Percentiles rank a stretch among this genome's conserved stretches.
Evolutionary conservation across 2,888 invertebrate species (phyloP).

Genomic region (Apamea crenata): DNA sequence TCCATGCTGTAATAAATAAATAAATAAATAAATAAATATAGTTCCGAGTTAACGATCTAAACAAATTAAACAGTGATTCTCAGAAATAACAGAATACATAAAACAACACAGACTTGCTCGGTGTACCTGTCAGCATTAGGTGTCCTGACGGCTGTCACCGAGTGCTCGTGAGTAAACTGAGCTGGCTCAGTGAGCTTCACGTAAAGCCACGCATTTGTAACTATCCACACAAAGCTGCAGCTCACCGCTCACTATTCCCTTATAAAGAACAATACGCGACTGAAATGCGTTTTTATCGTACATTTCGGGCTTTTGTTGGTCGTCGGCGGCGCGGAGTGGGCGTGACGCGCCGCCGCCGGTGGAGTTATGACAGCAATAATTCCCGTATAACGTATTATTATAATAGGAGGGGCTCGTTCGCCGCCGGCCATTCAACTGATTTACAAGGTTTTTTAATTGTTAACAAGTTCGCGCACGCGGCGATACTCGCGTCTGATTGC

Average conservation of each 20-base stretch:
- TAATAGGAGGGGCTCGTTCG: constrained; percentile 50
- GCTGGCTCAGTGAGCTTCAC: neutral
- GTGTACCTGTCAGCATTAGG: neutral
- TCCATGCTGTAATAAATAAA: too few species aligned
- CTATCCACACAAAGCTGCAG: constrained; percentile 11
- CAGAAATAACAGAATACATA: neutral
- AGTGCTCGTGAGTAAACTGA: neutral
- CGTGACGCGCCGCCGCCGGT: constrained; percentile 55
- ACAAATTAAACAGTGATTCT: neutral
- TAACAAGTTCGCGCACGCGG: constrained; percentile 35
- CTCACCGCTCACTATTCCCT: neutral
- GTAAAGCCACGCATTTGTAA: constrained; percentile 15
- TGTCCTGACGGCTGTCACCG: neutral
- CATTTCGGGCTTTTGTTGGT: constrained; percentile 39
- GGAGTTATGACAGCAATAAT: constrained; percentile 72
- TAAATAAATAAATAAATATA: too few species aligned
- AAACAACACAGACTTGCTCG: neutral
- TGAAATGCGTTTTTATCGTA: constrained; percentile 40
- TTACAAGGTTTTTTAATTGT: constrained; percentile 70
- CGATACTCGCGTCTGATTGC: neutral
- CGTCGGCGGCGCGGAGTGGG: constrained; percentile 42
- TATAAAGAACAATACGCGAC: neutral
- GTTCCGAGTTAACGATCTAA: neutral
- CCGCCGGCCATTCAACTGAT: constrained; percentile 70
- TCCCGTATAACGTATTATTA: constrained; percentile 67